These are phyloP conservation scores for Carassius carassius DNA, from an alignment of 2,113 vertebrate genomes.

Conservation along the genomic window DNA sequence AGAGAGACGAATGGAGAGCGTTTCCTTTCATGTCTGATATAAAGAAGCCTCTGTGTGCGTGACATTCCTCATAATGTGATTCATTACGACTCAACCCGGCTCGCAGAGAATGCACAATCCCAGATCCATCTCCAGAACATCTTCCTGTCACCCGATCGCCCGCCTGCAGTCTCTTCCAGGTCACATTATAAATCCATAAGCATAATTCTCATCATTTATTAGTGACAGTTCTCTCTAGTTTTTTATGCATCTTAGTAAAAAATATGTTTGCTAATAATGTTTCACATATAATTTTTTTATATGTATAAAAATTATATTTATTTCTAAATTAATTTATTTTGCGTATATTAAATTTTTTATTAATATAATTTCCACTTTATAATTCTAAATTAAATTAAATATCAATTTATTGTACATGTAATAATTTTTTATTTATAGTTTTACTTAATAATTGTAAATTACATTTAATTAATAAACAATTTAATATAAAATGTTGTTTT, in stretches of 20 bases:
- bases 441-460: background rate
- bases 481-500: background rate
- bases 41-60: slow-evolving; percentile 67
- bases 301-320: background rate
- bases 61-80: slow-evolving; percentile 76
- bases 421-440: background rate
- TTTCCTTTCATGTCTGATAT: slow-evolving; percentile 66
- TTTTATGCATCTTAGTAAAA: background rate
- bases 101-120: background rate
- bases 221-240: background rate
- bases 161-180: background rate
- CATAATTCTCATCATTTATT: background rate
- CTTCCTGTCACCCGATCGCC: slow-evolving; percentile 9
- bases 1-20: slow-evolving; percentile 67
- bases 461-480: background rate
- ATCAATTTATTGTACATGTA: background rate
- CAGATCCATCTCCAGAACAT: slow-evolving; percentile 20
- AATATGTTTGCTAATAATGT: background rate
- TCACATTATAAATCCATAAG: background rate
- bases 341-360: background rate
- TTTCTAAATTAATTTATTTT: background rate
- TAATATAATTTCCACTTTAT: background rate
- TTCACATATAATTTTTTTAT: background rate
- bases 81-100: slow-evolving; percentile 62
- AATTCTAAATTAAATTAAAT: background rate